Base-by-base conservation (phyloP, 92 coral and sea anemone species). In the Ricordea florida region DNA sequence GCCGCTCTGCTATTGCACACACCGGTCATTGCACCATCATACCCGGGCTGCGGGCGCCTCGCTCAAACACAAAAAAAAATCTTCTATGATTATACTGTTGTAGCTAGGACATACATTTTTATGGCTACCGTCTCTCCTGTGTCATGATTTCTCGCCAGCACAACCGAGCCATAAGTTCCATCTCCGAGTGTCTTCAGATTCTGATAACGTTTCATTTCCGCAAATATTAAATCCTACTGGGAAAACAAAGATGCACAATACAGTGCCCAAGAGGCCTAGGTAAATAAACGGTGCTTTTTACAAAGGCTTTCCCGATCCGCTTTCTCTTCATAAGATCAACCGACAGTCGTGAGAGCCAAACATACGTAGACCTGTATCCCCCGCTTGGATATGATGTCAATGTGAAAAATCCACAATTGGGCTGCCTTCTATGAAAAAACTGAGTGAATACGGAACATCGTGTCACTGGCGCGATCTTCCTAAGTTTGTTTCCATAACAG, bases 121-220 rank as follows among this genome's bases (percentile, higher is more conserved):
- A 94, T 91, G 23, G 98, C 98, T 15, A 94, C 98, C 23, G 89
- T 94, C 68, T 94, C 98, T 47, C 98, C 98, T 20, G 91, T 94
- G 75, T 94, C 97, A 48, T 68, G 84, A 72, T 94, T 88, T 66
- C 82, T 94, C 44, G 97, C 98, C 74, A 91, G 72, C 6, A 85
- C 80, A 11, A 94, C 98, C 8, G 98, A 94, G 6, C 98, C 98
- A 43, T 94, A 94, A 17, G 97, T 94, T 42, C 97, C 98, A 75
- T 91, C 97, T 29, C 97, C 98, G 53, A 94, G 93, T 43, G 31
- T 57, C 27, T 94, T 94, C 5, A 91, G 45, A 29, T 68, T 87
- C 52, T 93, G 97, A 66, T 93, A 93, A 5, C 98, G 97, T 66
- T 93, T 88, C 98, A 93, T 93, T 23, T 4, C 15, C 31, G 24